These are phyloP conservation scores for Teinopalpus imperialis DNA, from an alignment of 2,888 invertebrate genomes.

Conservation along the genomic window DNA sequence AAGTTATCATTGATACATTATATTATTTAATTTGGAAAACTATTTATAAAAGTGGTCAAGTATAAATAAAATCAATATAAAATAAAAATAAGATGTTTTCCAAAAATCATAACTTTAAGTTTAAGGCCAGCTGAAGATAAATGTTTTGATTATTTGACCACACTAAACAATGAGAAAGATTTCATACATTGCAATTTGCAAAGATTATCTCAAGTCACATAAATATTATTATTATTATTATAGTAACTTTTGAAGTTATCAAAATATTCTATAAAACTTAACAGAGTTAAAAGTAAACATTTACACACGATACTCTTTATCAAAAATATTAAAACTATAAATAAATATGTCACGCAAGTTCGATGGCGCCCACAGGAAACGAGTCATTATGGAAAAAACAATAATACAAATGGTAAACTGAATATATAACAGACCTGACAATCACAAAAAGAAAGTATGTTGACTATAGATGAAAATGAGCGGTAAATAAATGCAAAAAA, in stretches of 20 bases:
- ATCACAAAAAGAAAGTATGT: constrained; percentile 25
- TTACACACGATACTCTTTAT: constrained; percentile 1
- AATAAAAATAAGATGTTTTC: too few relatives aligned
- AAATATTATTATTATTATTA: too few relatives aligned
- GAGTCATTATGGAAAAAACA: background rate
- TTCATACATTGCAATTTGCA: too few relatives aligned
- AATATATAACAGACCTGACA: constrained; percentile 4
- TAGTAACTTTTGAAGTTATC: background rate
- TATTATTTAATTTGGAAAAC: too few relatives aligned
- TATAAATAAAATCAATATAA: too few relatives aligned
- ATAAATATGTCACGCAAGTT: constrained; percentile 1
- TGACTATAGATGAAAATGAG: constrained; percentile 26
- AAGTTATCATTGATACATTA: too few relatives aligned
- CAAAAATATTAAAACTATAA: constrained; percentile 10
- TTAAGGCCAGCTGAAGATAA: too few relatives aligned
- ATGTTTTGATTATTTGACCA: too few relatives aligned
- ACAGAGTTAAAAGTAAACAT: background rate
- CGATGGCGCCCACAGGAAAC: constrained; percentile 27
- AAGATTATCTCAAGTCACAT: too few relatives aligned
- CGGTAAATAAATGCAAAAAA: constrained; percentile 35
- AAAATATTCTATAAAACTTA: background rate
- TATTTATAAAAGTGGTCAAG: too few relatives aligned
- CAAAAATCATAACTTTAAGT: too few relatives aligned
- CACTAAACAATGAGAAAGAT: too few relatives aligned
- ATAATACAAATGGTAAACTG: constrained; percentile 2